Percentiles rank a stretch among this genome's conserved stretches.
Evolutionary conservation across 2,888 invertebrate species (phyloP).

Genomic region (Tetrapedia diversipes): DNA sequence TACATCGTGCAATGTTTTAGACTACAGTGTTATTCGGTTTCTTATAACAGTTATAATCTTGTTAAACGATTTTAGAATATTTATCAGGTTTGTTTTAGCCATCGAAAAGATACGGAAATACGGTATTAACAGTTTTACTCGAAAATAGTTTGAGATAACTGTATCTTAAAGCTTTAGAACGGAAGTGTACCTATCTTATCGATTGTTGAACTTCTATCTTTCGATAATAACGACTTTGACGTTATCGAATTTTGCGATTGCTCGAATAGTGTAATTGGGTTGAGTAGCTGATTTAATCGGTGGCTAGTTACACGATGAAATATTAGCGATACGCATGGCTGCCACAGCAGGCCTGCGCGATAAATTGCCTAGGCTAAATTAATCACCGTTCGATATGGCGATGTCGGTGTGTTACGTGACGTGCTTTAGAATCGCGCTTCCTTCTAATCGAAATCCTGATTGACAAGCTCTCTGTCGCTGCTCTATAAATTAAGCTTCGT

Average conservation of each 20-base stretch:
- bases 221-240: background rate
- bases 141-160: no score
- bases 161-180: no score
- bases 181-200: no score
- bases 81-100: no score
- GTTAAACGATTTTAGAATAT: no score
- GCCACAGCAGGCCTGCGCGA: slow-evolving; percentile 20
- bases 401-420: slow-evolving; percentile 70
- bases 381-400: slow-evolving; percentile 70
- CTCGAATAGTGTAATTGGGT: background rate
- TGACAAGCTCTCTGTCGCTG: slow-evolving; percentile 28
- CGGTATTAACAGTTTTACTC: no score
- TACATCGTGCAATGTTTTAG: no score
- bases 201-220: background rate
- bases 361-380: slow-evolving; percentile 73
- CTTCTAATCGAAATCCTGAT: slow-evolving; percentile 40
- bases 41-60: no score
- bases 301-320: slow-evolving; percentile 29
- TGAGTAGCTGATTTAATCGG: slow-evolving; percentile 12
- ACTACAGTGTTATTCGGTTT: no score
- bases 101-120: no score
- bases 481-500: slow-evolving; percentile 35
- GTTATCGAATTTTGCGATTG: background rate
- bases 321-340: slow-evolving; percentile 41
- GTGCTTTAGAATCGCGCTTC: slow-evolving; percentile 58